A percentile compares a stretch with the other conserved stretches of the same genome.
These are phyloP conservation scores for Hexactinellida sp. DNA, from an alignment of 37 sponge, comb jelly and placozoan species.

Conservation along the genomic window DNA sequence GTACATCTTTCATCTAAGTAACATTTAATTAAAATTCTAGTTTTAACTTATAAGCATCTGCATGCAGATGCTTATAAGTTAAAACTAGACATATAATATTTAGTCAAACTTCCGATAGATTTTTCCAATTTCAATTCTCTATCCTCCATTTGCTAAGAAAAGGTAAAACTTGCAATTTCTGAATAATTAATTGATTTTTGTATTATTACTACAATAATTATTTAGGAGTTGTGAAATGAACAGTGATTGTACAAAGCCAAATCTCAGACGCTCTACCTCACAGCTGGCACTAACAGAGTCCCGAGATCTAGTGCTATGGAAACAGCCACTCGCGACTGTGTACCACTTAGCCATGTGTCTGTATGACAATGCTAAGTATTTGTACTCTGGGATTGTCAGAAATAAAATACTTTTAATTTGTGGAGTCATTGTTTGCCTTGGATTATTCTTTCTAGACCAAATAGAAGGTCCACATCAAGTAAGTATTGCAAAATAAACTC, in stretches of 20 bases:
- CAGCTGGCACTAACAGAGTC: neutral
- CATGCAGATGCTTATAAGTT: too few species aligned
- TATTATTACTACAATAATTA: too few species aligned
- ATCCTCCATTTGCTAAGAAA: too few species aligned
- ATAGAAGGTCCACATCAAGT: conserved; percentile 3
- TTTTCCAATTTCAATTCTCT: too few species aligned
- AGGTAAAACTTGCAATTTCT: too few species aligned
- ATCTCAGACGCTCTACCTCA: neutral
- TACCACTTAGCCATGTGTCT: neutral
- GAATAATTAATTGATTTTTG: too few species aligned
- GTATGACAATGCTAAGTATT: neutral
- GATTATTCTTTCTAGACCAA: neutral
- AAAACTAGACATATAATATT: too few species aligned
- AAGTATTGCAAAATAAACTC: too few species aligned
- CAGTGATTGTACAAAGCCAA: neutral
- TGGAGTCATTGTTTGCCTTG: neutral
- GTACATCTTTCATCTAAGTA: too few species aligned
- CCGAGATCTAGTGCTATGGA: neutral
- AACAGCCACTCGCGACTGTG: neutral
- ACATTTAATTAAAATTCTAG: too few species aligned
- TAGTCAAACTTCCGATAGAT: too few species aligned
- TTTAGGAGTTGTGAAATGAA: neutral
- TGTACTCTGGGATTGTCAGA: neutral
- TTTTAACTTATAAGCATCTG: too few species aligned
- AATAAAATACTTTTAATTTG: neutral